These are phyloP conservation scores for Stenodema calcarata DNA, from an alignment of 2,888 invertebrate genomes.

Conservation along the genomic window DNA sequence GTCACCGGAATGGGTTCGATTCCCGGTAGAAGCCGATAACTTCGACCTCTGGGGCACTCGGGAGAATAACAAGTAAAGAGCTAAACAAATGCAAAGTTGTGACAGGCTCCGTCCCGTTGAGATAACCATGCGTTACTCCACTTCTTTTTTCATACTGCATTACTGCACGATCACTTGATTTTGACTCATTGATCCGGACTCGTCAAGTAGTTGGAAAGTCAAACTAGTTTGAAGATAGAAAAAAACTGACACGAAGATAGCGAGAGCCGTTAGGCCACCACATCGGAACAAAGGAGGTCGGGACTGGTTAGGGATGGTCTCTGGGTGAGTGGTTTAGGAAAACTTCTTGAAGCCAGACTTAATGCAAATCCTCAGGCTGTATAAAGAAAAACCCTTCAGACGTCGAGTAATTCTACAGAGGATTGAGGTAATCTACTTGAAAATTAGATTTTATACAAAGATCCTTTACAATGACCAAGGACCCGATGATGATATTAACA, in stretches of 20 bases:
- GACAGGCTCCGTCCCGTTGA: too few species aligned
- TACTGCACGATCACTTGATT: too few species aligned
- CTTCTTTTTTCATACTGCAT: too few species aligned
- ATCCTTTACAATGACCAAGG: constrained; percentile 27
- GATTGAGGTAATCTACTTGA: constrained; percentile 36
- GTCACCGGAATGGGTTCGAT: too few species aligned
- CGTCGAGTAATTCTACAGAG: constrained; percentile 25
- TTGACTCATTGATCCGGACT: too few species aligned
- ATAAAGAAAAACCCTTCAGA: constrained; percentile 25
- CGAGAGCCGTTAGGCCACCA: not conserved
- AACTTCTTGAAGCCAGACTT: constrained; percentile 13
- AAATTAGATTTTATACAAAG: constrained; percentile 30
- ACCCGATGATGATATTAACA: constrained; percentile 21
- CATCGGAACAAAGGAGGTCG: not conserved
- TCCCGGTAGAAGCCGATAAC: too few species aligned
- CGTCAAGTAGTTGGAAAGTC: too few species aligned
- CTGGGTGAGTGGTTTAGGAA: not conserved
- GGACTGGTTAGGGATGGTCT: not conserved
- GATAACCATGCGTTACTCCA: too few species aligned
- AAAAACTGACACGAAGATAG: not conserved
- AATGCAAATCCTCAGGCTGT: constrained; percentile 23
- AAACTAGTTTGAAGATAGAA: too few species aligned
- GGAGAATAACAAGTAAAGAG: too few species aligned
- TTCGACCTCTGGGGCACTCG: too few species aligned
- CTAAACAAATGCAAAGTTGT: too few species aligned